Evolutionary conservation across 2,113 vertebrate genomes (phyloP), one percentile per base, ranked within the genome.

Genomic region (Acrocephalus arundinaceus): DNA sequence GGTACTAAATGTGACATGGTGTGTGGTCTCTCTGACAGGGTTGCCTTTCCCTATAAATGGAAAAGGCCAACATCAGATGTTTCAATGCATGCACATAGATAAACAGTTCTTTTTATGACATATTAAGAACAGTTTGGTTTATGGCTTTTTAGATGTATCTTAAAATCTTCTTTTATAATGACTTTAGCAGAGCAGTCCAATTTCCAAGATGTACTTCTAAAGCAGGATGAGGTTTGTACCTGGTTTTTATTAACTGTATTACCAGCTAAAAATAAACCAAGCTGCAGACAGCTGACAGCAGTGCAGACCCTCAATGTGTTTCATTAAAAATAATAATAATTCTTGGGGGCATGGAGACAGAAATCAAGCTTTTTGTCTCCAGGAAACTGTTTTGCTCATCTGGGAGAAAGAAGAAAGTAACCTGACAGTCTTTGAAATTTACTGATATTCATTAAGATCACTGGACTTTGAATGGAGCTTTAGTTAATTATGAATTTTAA

Each of bases 261-360:
- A 59, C 51, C 51, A 77, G 33, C 72, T 95, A 80, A 95, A 94
- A 94, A 90, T 85, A 94, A 89, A 81, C 41, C 28, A 45, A 66
- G 55, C 55, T 83, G 55, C 62, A 82, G 82, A 39, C 66, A 90
- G 75, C 46, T 93, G 83, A 90, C 33, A 89, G 54, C 78, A 83
- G 24, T 94, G 65, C 68, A 57, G 68, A 25, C 61, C 49, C 19
- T 95, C 65, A 57, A 10, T 89, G 86, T 87, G 83, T 94, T 94
- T 94, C 97, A 98, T 82, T 67, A 89, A 93, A 90, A 92, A 51
- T 43, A 76, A 78, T 85, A 87, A 54, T 85, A 68, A 68, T 90
- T 93, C 77, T 72, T 6, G 3, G 45, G 54, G 41, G 17, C 25
- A 51, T 13, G 31, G 62, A 85, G 48, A 31, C 46, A 61, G 68